Evolutionary conservation across 1,140 invertebrate genomes (phyloP).

Genomic region (Meloidogyne exigua): DNA sequence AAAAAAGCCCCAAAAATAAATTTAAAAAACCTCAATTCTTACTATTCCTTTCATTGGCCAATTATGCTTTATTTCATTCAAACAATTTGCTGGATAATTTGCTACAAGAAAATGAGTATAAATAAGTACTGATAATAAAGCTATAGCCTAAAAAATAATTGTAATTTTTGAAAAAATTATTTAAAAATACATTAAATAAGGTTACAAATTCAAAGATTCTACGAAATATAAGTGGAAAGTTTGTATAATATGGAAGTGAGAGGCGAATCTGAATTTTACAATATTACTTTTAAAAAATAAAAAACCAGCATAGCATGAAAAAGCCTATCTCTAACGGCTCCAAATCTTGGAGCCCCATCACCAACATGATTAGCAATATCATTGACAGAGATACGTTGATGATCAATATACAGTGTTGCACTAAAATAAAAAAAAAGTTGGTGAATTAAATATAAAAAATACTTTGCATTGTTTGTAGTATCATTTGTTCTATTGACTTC

Average conservation of each 20-base stretch:
- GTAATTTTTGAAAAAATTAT: background rate
- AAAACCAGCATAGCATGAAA: slow-evolving; percentile 88
- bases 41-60: slow-evolving; percentile 95
- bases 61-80: slow-evolving; percentile 80
- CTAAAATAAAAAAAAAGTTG: background rate
- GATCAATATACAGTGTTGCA: background rate
- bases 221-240: slow-evolving; percentile 80
- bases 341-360: slow-evolving; percentile 33
- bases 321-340: slow-evolving; percentile 78
- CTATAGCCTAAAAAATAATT: slow-evolving; percentile 72
- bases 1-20: background rate
- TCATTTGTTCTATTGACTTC: background rate
- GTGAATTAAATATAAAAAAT: background rate
- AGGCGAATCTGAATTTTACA: slow-evolving; percentile 68
- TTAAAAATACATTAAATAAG: slow-evolving; percentile 66
- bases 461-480: background rate
- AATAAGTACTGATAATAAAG: slow-evolving; percentile 82
- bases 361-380: slow-evolving; percentile 20
- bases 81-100: slow-evolving; percentile 84
- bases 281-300: background rate
- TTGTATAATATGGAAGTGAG: slow-evolving; percentile 82
- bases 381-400: slow-evolving; percentile 16
- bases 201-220: slow-evolving; percentile 86
- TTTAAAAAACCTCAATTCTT: slow-evolving; percentile 76
- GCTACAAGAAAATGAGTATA: slow-evolving; percentile 94